phyloP scores from a whole-genome alignment of 2,888 invertebrate species.

The Troglohyphantes excavatus region DNA sequence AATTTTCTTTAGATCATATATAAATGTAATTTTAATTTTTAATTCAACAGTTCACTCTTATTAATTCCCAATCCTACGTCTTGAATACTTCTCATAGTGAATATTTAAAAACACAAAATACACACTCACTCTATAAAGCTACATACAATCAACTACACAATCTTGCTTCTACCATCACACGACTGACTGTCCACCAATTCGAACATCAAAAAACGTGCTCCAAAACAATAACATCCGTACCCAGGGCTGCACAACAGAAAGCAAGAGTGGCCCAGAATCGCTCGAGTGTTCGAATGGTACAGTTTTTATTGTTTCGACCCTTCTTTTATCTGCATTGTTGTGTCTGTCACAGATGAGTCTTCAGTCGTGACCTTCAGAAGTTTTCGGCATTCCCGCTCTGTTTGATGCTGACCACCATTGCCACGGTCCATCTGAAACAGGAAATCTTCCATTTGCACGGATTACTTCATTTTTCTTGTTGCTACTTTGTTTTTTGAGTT shows the following conservation, averaged over 20 bases:
- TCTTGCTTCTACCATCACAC: background rate
- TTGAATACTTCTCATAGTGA: no score
- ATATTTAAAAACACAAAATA: no score
- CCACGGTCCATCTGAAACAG: slow-evolving; percentile 9
- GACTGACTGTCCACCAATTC: no score
- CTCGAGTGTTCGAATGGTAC: background rate
- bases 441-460: slow-evolving; percentile 1
- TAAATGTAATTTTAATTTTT: no score
- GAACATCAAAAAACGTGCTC: no score
- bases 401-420: slow-evolving; percentile 11
- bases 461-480: no score
- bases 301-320: background rate
- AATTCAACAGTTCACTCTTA: no score
- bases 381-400: slow-evolving; percentile 37
- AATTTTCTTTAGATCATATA: no score
- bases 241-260: background rate
- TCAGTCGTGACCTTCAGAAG: slow-evolving; percentile 33
- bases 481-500: no score
- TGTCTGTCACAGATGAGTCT: background rate
- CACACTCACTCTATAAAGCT: no score
- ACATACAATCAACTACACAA: no score
- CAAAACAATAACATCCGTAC: background rate
- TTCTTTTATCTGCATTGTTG: slow-evolving; percentile 3
- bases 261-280: slow-evolving; percentile 25
- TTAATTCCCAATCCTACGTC: no score